These are phyloP conservation scores for Caenorhabditis uteleia DNA, from an alignment of 2,888 invertebrate genomes.

Conservation along the genomic window DNA sequence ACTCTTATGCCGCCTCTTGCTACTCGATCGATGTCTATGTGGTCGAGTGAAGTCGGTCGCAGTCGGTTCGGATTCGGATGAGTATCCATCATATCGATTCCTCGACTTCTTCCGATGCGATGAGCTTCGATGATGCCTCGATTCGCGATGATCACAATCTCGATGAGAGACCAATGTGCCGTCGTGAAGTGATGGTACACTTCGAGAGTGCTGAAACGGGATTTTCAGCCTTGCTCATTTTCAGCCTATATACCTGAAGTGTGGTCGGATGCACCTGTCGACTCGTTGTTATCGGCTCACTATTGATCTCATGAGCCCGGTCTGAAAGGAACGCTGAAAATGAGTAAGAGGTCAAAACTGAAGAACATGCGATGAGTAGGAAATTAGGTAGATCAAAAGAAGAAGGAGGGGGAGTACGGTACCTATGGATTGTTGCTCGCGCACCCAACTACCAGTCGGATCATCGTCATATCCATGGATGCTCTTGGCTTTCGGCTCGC, in stretches of 20 bases:
- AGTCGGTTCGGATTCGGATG: constrained; percentile 39
- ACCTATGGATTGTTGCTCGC: constrained; percentile 51
- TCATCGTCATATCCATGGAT: constrained; percentile 45
- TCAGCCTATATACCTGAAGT: constrained; percentile 11
- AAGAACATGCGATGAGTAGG: constrained; percentile 32
- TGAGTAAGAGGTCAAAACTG: constrained; percentile 8
- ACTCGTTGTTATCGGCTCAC: constrained; percentile 46
- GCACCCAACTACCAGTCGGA: constrained; percentile 53
- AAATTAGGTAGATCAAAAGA: constrained; percentile 1
- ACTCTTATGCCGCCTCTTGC: constrained; percentile 34
- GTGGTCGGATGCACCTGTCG: constrained; percentile 27
- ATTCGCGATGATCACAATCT: constrained; percentile 35
- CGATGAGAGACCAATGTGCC: constrained; percentile 47
- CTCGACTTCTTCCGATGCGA: constrained; percentile 47
- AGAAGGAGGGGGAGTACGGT: neutral
- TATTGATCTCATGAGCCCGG: constrained; percentile 42
- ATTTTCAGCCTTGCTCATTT: neutral
- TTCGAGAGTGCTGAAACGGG: constrained; percentile 54
- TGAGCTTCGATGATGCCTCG: constrained; percentile 30
- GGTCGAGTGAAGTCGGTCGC: constrained; percentile 20
- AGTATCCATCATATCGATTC: constrained; percentile 37
- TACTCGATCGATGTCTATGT: constrained; percentile 24
- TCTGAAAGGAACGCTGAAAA: constrained; percentile 44
- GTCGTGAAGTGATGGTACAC: constrained; percentile 62
- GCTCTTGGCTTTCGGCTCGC: constrained; percentile 27